phyloP scores from a whole-genome alignment of 2,888 invertebrate genomes.

The Timema podura region DNA sequence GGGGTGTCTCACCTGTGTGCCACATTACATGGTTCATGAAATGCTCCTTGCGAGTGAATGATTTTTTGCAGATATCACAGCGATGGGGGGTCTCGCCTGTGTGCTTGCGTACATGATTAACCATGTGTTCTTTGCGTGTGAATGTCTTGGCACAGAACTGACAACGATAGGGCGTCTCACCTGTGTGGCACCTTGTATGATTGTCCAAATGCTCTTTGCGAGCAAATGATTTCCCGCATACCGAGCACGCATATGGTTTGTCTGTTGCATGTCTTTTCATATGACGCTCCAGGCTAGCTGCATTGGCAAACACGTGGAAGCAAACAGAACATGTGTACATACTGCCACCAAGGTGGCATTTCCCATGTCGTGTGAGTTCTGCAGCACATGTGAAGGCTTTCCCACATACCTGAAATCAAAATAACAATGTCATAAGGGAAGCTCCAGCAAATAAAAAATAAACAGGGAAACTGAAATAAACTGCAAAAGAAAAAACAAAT shows the following conservation, averaged over 20 bases:
- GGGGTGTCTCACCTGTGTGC: constrained; percentile 54
- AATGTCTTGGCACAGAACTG: constrained; percentile 73
- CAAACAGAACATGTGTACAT: constrained; percentile 70
- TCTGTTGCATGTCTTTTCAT: constrained; percentile 78
- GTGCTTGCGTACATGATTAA: constrained; percentile 70
- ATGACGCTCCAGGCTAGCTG: constrained; percentile 66
- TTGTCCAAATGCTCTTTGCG: constrained; percentile 84
- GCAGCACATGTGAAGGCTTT: constrained; percentile 76
- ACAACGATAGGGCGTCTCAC: constrained; percentile 77
- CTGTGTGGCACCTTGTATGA: constrained; percentile 77
- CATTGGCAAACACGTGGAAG: constrained; percentile 70
- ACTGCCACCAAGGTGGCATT: constrained; percentile 75
- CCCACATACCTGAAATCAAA: constrained; percentile 65
- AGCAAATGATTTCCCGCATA: constrained; percentile 82
- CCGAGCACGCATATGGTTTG: constrained; percentile 79
- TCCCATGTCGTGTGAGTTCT: constrained; percentile 76
- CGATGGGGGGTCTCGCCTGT: constrained; percentile 73
- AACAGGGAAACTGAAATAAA: background rate
- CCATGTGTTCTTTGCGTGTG: constrained; percentile 74
- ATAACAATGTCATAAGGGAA: too few species aligned
- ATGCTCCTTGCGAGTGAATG: constrained; percentile 71
- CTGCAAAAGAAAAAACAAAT: background rate
- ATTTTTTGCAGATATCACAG: constrained; percentile 74
- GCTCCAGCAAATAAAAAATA: too few species aligned
- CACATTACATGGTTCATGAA: constrained; percentile 79